Percentiles rank a stretch among this genome's conserved stretches.
These are phyloP conservation scores for Apeltes quadracus DNA, from an alignment of 2,113 vertebrate species.

Conservation along the genomic window DNA sequence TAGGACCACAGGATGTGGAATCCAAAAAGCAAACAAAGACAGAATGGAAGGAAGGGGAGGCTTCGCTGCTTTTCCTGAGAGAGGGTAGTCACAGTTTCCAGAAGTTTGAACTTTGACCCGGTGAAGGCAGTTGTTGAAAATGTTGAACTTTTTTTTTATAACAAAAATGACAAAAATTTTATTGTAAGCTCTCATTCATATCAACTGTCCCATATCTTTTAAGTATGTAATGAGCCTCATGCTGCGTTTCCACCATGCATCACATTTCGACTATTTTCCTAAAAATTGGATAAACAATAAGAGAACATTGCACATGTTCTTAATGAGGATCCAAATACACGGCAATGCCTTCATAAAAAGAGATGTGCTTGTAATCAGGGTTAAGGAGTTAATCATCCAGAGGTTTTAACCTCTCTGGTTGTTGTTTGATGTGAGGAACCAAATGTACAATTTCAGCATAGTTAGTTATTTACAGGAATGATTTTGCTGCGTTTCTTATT, in stretches of 20 bases:
- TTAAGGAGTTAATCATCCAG: background rate
- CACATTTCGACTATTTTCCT: no score
- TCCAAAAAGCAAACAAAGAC: slow-evolving; percentile 33
- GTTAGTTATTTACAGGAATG: background rate
- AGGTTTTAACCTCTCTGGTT: background rate
- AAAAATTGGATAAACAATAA: background rate
- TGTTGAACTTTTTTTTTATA: background rate
- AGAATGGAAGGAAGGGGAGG: slow-evolving; percentile 64
- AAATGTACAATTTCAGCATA: background rate
- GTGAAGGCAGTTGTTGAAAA: background rate
- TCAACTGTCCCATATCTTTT: background rate
- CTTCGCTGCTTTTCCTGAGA: slow-evolving; percentile 32
- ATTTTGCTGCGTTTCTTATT: background rate
- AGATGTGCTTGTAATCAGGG: background rate
- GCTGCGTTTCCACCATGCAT: no score
- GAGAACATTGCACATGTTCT: background rate
- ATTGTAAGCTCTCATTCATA: background rate
- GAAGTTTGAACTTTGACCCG: background rate
- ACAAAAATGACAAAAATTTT: background rate
- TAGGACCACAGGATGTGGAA: slow-evolving; percentile 27
- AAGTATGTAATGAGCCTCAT: background rate
- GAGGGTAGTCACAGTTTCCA: background rate
- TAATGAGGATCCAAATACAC: slow-evolving; percentile 1
- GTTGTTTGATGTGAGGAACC: background rate
- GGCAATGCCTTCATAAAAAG: no score